Evolutionary conservation across 1,140 invertebrate species (phyloP).

Genomic region (Nasonia longicornis): DNA sequence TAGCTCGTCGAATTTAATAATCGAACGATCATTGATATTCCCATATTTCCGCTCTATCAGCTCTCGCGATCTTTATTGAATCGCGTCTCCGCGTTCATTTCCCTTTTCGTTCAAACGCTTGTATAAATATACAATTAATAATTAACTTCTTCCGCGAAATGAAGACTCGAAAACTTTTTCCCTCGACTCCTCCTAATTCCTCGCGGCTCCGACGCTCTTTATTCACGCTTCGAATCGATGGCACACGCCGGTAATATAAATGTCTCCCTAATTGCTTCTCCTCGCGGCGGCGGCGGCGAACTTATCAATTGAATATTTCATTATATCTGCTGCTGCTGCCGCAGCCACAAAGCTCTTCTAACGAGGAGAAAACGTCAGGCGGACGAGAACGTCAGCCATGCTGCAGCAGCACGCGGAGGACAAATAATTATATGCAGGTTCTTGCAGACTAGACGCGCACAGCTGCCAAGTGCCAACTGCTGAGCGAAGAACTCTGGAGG

Average conservation of each 20-base stretch:
- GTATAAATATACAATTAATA: conserved; percentile 23
- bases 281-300: neutral
- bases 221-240: neutral
- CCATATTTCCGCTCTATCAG: neutral
- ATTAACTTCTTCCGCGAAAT: neutral
- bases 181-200: neutral
- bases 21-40: neutral
- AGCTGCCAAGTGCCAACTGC: neutral
- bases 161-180: neutral
- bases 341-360: neutral
- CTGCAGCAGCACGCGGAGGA: neutral
- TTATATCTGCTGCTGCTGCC: neutral
- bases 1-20: conserved; percentile 8
- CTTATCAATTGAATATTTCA: neutral
- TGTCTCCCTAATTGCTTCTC: conserved; percentile 5
- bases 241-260: neutral
- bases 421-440: neutral
- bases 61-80: neutral
- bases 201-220: neutral
- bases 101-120: neutral
- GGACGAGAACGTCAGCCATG: neutral
- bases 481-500: neutral
- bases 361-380: neutral
- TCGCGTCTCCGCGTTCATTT: conserved; percentile 17
- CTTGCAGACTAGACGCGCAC: neutral